Evolutionary conservation across 2,888 invertebrate genomes (phyloP), one percentile per base, ranked within the genome.

Genomic region (Calliphora vomitoria): DNA sequence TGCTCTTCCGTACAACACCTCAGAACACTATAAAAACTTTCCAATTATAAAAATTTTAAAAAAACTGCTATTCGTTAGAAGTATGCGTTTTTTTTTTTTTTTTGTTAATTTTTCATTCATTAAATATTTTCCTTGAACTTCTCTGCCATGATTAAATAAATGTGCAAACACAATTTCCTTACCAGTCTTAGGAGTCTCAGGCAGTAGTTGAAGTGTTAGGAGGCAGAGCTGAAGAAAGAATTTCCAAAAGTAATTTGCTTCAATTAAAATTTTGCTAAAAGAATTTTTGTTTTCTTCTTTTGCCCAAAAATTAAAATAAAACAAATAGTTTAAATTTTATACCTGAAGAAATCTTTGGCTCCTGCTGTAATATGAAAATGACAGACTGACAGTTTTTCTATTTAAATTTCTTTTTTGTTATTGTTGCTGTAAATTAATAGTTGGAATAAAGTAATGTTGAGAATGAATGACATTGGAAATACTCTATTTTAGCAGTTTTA

Each of bases 231-330:
- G 15, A 69, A 41, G n/a, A 68, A 78, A n/a, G 55, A 79, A 41
- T 68, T 68, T 47, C 55, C n/a, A 66, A 66, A 72, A 72, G 53
- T 79, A 82, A 78, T 86, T 86, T 82, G 69, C 82, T 74, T 72
- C 71, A 83, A 83, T 80, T 80, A 83, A 80, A 76, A 80, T 71
- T 80, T 79, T 78, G 58, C 44, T 75, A 25, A 66, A 44, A 60
- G 60, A 60, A 68, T 50, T 58, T 20, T 10, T n/a, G 15, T 66
- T 55, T 68, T 44, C 44, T 55, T 8, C 15, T 64, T 41, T 82
- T 35, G 62, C 47, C 44, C 18, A 41, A 35, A 35, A 41, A 38
- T 31, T 8, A 47, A 69, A 82, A 82, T 60, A 69, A 38, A 74
- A 44, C 55, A 82, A 58, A 74, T 66, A 74, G 35, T 74, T 11